These are phyloP conservation scores for Aleiodes sp. DNA, from an alignment of 1,140 invertebrate species.

Conservation along the genomic window DNA sequence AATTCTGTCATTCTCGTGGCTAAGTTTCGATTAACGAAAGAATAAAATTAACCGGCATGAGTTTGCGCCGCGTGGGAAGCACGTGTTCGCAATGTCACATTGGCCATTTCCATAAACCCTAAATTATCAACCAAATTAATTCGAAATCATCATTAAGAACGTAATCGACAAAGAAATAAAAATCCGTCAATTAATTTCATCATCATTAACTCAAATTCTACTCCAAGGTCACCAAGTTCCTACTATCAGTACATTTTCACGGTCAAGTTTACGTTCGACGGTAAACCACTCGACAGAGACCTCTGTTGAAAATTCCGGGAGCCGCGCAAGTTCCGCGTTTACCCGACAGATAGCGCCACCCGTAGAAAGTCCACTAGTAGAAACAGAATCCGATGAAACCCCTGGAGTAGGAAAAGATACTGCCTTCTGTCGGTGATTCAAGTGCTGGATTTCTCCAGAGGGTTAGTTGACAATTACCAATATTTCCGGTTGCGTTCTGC, in stretches of 20 bases:
- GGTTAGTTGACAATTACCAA: constrained; percentile 50
- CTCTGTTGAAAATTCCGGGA: constrained; percentile 43
- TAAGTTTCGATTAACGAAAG: not conserved
- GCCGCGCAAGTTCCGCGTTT: constrained; percentile 22
- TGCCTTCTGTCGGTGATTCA: constrained; percentile 47
- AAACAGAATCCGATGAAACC: too few relatives aligned
- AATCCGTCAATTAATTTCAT: not conserved
- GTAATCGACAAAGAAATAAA: not conserved
- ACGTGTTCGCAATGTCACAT: not conserved
- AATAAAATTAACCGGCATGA: not conserved
- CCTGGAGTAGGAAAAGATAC: constrained; percentile 45
- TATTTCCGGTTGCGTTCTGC: constrained; percentile 45
- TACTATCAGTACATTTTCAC: not conserved
- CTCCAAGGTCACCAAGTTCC: not conserved
- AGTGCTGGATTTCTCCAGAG: constrained; percentile 12
- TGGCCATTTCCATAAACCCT: too few relatives aligned
- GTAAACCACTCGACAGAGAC: not conserved
- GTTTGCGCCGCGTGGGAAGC: not conserved
- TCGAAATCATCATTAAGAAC: too few relatives aligned
- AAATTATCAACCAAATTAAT: too few relatives aligned
- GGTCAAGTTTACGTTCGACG: constrained; percentile 3
- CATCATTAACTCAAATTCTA: not conserved
- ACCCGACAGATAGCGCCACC: constrained; percentile 45
- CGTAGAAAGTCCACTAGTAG: constrained; percentile 29
- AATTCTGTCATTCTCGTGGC: too few relatives aligned